These are phyloP conservation scores for Poecilia latipinna DNA, from an alignment of 2,113 vertebrate genomes.

Conservation along the genomic window DNA sequence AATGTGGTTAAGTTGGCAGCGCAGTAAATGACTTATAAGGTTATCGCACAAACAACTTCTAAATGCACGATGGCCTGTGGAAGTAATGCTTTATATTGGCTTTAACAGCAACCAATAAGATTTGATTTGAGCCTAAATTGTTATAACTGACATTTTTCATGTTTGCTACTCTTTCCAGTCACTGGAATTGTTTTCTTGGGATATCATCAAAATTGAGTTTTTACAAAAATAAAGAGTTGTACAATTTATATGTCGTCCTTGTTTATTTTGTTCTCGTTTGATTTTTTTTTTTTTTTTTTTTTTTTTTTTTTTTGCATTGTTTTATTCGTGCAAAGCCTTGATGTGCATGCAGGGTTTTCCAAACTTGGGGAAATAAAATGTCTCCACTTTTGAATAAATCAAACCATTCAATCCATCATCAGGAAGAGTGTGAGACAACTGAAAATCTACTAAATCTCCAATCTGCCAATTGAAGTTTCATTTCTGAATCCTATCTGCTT, in stretches of 20 bases:
- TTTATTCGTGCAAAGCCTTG: not conserved
- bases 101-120: conserved; percentile 70
- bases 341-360: too few relatives aligned
- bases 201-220: conserved; percentile 79
- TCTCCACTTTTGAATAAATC: too few relatives aligned
- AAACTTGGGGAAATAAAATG: too few relatives aligned
- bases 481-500: too few relatives aligned
- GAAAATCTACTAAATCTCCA: too few relatives aligned
- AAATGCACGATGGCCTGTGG: conserved; percentile 77
- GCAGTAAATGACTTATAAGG: conserved; percentile 59
- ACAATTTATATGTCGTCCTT: conserved; percentile 58
- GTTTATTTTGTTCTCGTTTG: not conserved
- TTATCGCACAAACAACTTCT: conserved; percentile 58
- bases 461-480: too few relatives aligned
- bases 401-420: too few relatives aligned
- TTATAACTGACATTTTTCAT: conserved; percentile 62
- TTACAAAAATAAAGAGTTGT: conserved; percentile 89
- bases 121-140: conserved; percentile 75
- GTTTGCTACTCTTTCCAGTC: conserved; percentile 69
- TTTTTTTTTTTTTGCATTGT: not conserved
- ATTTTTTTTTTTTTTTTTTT: not conserved
- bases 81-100: conserved; percentile 58
- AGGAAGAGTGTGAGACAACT: too few relatives aligned
- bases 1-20: conserved; percentile 64
- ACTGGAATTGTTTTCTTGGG: conserved; percentile 72